These are phyloP conservation scores for Cossypha heuglini DNA, from an alignment of 2,797 vertebrate genomes.

Conservation along the genomic window DNA sequence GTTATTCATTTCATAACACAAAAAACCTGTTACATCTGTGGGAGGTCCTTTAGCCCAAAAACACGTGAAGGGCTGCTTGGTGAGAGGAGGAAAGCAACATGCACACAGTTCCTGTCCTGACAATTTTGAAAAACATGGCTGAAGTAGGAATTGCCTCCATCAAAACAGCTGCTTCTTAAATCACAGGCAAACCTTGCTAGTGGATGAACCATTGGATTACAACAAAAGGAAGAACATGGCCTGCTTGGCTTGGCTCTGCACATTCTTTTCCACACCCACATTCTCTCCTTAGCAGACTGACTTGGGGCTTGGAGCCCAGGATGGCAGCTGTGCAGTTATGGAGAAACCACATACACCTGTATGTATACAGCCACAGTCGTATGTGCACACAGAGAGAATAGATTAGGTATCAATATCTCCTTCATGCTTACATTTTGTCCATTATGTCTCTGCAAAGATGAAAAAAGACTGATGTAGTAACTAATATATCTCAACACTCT, in stretches of 20 bases:
- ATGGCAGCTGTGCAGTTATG: not conserved
- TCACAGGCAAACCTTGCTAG: not conserved
- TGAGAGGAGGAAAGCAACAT: not conserved
- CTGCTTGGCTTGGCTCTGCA: not conserved
- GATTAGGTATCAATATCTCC: not conserved
- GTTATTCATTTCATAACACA: not conserved
- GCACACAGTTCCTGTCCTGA: not conserved
- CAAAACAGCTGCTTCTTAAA: not conserved
- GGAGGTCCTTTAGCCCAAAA: not conserved
- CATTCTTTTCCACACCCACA: not conserved
- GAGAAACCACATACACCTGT: not conserved
- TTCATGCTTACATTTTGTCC: not conserved
- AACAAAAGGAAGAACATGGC: not conserved
- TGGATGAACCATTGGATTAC: not conserved
- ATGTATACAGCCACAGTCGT: rapidly evolving
- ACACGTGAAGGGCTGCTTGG: not conserved
- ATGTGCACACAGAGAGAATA: not conserved
- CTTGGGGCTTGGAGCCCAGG: not conserved
- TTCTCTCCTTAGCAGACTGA: not conserved
- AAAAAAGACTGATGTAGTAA: not conserved
- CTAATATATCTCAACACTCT: not conserved
- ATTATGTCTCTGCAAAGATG: not conserved
- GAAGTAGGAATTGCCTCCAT: not conserved
- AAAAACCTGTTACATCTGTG: not conserved
- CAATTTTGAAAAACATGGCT: not conserved